Conservation (phyloP, 2,113 vertebrate genomes). For the Gadus chalcogrammus region DNA sequence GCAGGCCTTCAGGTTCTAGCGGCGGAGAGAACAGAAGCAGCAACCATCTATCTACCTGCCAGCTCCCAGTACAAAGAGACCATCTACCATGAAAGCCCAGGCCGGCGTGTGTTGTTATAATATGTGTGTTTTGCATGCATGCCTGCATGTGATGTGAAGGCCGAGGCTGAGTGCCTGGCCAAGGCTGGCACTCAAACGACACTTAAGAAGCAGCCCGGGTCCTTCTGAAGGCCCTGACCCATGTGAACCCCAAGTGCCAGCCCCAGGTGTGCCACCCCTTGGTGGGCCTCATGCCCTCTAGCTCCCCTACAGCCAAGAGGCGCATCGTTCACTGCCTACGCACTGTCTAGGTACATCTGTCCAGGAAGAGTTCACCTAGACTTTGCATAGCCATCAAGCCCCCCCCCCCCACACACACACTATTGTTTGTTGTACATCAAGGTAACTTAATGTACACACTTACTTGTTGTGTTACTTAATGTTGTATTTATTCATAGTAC, state of each 20-base stretch:
- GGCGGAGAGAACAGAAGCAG: conserved; percentile 87
- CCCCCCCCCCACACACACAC: too few relatives aligned
- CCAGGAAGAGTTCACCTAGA: neutral
- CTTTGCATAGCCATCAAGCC: too few relatives aligned
- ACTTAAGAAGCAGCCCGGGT: conserved; percentile 65
- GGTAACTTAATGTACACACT: too few relatives aligned
- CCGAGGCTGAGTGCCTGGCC: conserved; percentile 72
- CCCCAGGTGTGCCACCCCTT: conserved; percentile 79
- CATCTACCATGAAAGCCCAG: conserved; percentile 78
- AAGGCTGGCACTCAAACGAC: conserved; percentile 65
- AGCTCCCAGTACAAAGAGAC: conserved; percentile 84
- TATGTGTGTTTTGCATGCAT: neutral
- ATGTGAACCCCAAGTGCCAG: conserved; percentile 78
- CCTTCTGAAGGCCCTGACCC: conserved; percentile 74
- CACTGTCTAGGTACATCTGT: conserved; percentile 70
- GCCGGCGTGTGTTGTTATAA: conserved; percentile 47
- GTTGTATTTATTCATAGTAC: too few relatives aligned
- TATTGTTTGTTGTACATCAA: too few relatives aligned
- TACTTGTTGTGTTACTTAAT: too few relatives aligned
- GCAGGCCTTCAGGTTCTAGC: conserved; percentile 84
- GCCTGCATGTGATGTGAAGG: conserved; percentile 67
- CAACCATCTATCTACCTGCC: conserved; percentile 68
- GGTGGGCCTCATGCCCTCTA: conserved; percentile 65
- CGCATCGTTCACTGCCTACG: conserved; percentile 71
- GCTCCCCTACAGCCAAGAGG: conserved; percentile 71